phyloP scores from a whole-genome alignment of 2,888 invertebrate genomes.

The Chorisops tibialis region DNA sequence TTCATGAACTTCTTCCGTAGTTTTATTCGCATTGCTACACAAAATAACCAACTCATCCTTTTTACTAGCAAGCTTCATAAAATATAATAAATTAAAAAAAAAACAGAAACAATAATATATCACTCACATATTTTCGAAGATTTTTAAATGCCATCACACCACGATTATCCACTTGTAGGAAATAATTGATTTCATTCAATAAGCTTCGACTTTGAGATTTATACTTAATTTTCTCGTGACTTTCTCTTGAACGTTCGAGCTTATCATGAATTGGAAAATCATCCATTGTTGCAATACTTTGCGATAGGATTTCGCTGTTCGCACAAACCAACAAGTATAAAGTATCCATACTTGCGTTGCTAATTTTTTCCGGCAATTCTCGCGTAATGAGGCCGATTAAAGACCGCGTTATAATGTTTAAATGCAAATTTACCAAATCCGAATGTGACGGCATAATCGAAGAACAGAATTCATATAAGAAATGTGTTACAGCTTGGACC shows the following conservation, averaged over 20 bases:
- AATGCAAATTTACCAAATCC: background rate
- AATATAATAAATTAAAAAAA: slow-evolving; percentile 53
- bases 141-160: slow-evolving; percentile 44
- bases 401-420: background rate
- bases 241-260: slow-evolving; percentile 45
- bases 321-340: slow-evolving; percentile 57
- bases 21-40: slow-evolving; percentile 1
- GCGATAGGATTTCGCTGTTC: slow-evolving; percentile 52
- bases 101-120: slow-evolving; percentile 39
- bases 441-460: background rate
- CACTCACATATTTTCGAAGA: slow-evolving; percentile 37
- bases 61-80: slow-evolving; percentile 55
- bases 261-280: slow-evolving; percentile 53
- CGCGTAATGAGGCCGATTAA: background rate
- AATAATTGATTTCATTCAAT: slow-evolving; percentile 54
- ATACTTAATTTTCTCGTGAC: slow-evolving; percentile 47
- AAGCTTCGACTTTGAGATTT: slow-evolving; percentile 40
- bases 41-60: slow-evolving; percentile 49
- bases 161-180: slow-evolving; percentile 51
- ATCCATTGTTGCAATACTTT: slow-evolving; percentile 54
- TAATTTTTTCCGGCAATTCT: background rate
- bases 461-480: background rate
- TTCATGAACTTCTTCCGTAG: background rate
- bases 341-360: slow-evolving; percentile 48
- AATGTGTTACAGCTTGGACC: background rate